These are phyloP conservation scores for Falco rusticolus DNA, from an alignment of 2,797 vertebrate species.

Conservation along the genomic window DNA sequence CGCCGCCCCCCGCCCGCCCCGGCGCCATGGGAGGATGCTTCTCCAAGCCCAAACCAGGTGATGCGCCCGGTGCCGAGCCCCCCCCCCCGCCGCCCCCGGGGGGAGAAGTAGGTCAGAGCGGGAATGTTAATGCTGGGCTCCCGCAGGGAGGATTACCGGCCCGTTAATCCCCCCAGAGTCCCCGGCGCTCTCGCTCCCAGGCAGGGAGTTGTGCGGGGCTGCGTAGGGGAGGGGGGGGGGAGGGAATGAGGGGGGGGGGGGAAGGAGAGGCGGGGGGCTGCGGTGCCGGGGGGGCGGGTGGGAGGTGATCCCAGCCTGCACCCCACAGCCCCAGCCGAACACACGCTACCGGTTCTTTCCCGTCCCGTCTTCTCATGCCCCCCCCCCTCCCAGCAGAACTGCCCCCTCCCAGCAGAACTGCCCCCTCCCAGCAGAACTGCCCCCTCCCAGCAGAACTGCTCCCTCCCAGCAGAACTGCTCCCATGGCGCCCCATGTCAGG, in stretches of 20 bases:
- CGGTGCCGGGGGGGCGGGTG: rapidly evolving
- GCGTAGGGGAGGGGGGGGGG: background rate
- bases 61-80: background rate
- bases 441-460: background rate
- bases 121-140: constrained; percentile 59
- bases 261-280: no score
- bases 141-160: constrained; percentile 33
- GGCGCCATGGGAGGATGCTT: constrained; percentile 64
- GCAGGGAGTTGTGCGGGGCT: background rate
- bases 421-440: background rate
- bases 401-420: background rate
- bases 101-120: constrained; percentile 37
- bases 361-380: rapidly evolving
- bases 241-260: no score
- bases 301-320: background rate
- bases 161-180: constrained; percentile 23
- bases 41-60: constrained; percentile 69
- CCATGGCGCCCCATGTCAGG: rapidly evolving
- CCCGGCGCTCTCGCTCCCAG: background rate
- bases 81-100: rapidly evolving
- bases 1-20: rapidly evolving
- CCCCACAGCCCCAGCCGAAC: background rate
- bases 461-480: background rate
- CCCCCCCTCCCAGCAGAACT: background rate
- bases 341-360: background rate